Evolutionary conservation across 2,888 invertebrate genomes (phyloP).

Genomic region (Tipula vernalis): DNA sequence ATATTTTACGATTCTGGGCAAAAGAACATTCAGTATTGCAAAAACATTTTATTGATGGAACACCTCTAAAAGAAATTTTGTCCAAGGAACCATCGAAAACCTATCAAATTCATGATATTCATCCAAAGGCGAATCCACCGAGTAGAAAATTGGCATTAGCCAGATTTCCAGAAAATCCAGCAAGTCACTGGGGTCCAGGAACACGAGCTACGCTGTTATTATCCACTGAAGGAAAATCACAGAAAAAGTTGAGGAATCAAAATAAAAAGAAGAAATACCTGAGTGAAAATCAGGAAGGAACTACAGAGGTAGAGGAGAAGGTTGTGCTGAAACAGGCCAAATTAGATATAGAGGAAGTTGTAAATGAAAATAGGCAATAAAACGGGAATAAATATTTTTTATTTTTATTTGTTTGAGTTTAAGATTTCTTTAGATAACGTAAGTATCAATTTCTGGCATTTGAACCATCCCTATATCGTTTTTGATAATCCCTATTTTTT

Average conservation of each 20-base stretch:
- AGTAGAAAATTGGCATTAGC: slow-evolving; percentile 60
- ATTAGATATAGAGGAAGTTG: neutral
- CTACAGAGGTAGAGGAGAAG: neutral
- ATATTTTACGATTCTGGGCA: slow-evolving; percentile 75
- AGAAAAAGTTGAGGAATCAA: neutral
- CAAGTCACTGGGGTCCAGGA: slow-evolving; percentile 86
- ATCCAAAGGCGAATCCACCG: slow-evolving; percentile 61
- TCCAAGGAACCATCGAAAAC: slow-evolving; percentile 36
- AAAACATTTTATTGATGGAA: slow-evolving; percentile 40
- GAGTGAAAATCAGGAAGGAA: neutral
- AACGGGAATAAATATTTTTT: neutral
- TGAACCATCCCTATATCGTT: no score
- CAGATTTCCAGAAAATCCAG: slow-evolving; percentile 79
- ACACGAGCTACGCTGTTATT: slow-evolving; percentile 65
- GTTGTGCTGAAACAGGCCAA: neutral
- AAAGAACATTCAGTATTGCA: slow-evolving; percentile 50
- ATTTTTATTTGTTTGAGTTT: no score
- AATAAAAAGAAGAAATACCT: neutral
- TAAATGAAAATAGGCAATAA: neutral
- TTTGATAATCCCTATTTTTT: no score
- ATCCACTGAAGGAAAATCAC: slow-evolving; percentile 16
- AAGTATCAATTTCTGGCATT: no score
- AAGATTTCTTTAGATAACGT: no score
- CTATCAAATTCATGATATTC: slow-evolving; percentile 36
- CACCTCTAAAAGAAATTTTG: slow-evolving; percentile 39